Base-by-base conservation (phyloP, 1,140 invertebrate genomes). In the Hypothenemus hampei region DNA sequence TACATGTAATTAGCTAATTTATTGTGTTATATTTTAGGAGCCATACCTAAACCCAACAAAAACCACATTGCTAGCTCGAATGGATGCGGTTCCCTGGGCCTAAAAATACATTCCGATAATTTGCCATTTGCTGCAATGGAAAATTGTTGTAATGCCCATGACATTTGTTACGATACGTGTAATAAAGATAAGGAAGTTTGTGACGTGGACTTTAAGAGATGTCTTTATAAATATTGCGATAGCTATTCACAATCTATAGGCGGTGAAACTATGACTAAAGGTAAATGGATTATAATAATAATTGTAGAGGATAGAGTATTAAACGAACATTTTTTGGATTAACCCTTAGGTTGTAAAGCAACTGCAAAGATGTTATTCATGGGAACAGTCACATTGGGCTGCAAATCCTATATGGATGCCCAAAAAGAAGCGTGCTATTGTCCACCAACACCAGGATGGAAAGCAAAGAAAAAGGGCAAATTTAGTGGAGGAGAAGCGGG, bases 101-200 rank as follows among this genome's bases (percentile, higher is more conserved):
- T 85, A 43, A 74, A 89, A 73, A 83, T 91, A 57, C 79, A 79
- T 36, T 81, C 81, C 21, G 82, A 89, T 55, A 85, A 85, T 63
- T 73, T 92, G 20, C 87, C 89, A 6, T 72, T 86, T 7, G 74
- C 77, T 19, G 81, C 87, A 69, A 88, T 92, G 84, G 86, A 84
- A 6, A 81, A 82, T 58, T 95, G 91, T 65, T 95, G 91, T 73
- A 81, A 93, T 68, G 64, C 68, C 2, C 91, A 95, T 70, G 91
- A 95, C 62, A 81, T 87, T 55, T 95, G 91, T 69, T 95, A 95
- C 64, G 90, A 91, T 56, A 91, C 87, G 3, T 95, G 91, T 68
- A 89, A 88, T 59, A 80, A 73, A 22, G 83, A 88, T 39, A 93
- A 91, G 71, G 89, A 92, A 68, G 74, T 83, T 1, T 95, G 91